A percentile compares a stretch with the other conserved stretches of the same genome.
These are phyloP conservation scores for Orchestia grillus DNA, from an alignment of 1,140 invertebrate genomes.

Conservation along the genomic window DNA sequence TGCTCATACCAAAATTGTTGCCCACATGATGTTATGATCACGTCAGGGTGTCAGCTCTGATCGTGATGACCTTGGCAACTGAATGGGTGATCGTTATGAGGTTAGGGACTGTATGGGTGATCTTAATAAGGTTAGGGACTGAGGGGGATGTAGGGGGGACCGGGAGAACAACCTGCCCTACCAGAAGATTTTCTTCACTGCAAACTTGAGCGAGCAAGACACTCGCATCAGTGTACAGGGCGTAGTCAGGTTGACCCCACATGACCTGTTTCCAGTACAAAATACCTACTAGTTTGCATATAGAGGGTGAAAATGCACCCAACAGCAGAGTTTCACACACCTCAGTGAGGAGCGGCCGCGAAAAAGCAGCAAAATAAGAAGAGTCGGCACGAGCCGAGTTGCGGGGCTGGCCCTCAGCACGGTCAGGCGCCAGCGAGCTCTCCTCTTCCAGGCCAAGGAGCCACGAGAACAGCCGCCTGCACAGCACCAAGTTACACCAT, in stretches of 20 bases:
- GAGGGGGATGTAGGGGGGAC: too few species aligned
- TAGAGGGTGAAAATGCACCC: background rate
- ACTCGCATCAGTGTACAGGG: too few species aligned
- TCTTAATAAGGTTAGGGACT: too few species aligned
- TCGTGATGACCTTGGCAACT: too few species aligned
- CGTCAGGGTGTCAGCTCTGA: too few species aligned
- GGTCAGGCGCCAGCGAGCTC: constrained; percentile 73
- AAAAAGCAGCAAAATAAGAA: constrained; percentile 82
- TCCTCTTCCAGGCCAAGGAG: constrained; percentile 81
- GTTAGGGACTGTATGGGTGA: too few species aligned
- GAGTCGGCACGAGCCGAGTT: constrained; percentile 70
- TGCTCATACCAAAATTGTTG: too few species aligned
- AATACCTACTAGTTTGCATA: background rate
- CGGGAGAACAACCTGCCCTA: too few species aligned
- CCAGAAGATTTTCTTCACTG: too few species aligned
- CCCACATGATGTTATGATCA: too few species aligned
- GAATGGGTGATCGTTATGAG: too few species aligned
- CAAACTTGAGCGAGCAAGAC: too few species aligned
- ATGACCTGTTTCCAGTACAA: background rate
- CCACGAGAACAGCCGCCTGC: constrained; percentile 86
- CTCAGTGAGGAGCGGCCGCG: constrained; percentile 75
- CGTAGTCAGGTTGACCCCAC: background rate
- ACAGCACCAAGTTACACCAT: constrained; percentile 61
- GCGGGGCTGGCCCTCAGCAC: constrained; percentile 71
- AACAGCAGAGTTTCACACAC: background rate